Evolutionary conservation across 2,797 vertebrate genomes (phyloP).

Genomic region (Manis crassicaudata): DNA sequence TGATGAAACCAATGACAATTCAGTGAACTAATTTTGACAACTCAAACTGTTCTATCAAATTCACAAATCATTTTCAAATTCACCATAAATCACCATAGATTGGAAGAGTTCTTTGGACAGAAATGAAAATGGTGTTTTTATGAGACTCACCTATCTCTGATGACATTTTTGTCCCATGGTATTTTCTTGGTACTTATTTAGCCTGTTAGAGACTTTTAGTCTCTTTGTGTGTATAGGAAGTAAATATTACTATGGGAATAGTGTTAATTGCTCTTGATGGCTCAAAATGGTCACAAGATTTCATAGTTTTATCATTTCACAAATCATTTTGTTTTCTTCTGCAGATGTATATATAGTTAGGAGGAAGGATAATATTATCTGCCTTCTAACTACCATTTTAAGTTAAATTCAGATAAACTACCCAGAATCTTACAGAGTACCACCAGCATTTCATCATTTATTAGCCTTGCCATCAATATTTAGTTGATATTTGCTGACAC

Average conservation of each 20-base stretch:
- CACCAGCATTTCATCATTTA: background rate
- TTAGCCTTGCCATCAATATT: background rate
- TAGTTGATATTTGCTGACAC: background rate
- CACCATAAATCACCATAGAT: background rate
- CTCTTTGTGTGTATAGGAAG: background rate
- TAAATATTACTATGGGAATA: conserved; percentile 5
- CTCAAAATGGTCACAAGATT: conserved; percentile 44
- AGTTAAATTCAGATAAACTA: background rate
- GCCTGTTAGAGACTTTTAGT: background rate
- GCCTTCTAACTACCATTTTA: conserved; percentile 3
- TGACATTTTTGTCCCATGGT: background rate
- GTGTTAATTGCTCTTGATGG: background rate
- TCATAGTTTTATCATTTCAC: conserved; percentile 43
- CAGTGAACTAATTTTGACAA: conserved; percentile 20
- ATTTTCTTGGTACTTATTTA: background rate
- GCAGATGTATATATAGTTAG: background rate
- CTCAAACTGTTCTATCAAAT: background rate
- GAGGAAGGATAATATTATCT: background rate
- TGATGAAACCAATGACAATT: conserved; percentile 20
- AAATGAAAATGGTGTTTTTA: background rate
- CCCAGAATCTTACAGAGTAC: background rate
- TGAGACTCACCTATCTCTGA: background rate
- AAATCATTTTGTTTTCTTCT: conserved; percentile 28
- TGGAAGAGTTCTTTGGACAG: background rate
- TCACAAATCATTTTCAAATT: conserved; percentile 31